These are phyloP conservation scores for Steromphala cineraria DNA, from an alignment of 2,888 invertebrate genomes.

Conservation along the genomic window DNA sequence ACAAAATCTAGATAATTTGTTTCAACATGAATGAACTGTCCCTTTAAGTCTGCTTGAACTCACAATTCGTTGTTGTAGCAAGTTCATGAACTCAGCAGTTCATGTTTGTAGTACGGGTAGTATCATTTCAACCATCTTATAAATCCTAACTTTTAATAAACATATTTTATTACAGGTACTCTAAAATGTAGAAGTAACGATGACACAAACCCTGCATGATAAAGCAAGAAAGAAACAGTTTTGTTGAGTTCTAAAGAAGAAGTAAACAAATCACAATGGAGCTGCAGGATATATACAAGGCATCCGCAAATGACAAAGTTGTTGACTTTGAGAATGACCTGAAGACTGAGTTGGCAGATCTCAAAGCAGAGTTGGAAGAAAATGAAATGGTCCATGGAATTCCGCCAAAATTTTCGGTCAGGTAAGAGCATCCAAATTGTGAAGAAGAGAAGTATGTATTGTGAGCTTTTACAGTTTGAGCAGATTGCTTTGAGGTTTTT, in stretches of 20 bases:
- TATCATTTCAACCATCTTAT: too few species aligned
- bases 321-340: slow-evolving; percentile 68
- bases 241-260: background rate
- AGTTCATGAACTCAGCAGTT: too few species aligned
- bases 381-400: slow-evolving; percentile 69
- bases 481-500: too few species aligned
- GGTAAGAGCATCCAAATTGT: background rate
- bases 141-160: too few species aligned
- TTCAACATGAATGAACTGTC: too few species aligned
- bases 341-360: slow-evolving; percentile 67
- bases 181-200: background rate
- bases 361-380: slow-evolving; percentile 72
- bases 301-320: slow-evolving; percentile 65
- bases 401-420: slow-evolving; percentile 42
- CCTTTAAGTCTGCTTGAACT: too few species aligned
- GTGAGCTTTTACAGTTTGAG: too few species aligned
- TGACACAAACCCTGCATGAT: background rate
- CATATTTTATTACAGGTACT: background rate
- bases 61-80: too few species aligned
- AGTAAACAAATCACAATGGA: slow-evolving; percentile 31
- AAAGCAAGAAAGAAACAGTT: background rate
- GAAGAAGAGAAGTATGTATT: too few species aligned
- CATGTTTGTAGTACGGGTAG: too few species aligned
- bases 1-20: too few species aligned
- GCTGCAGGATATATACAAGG: slow-evolving; percentile 54